Base-by-base conservation (phyloP, 1,140 invertebrate species). In the Drosophila hydei region DNA sequence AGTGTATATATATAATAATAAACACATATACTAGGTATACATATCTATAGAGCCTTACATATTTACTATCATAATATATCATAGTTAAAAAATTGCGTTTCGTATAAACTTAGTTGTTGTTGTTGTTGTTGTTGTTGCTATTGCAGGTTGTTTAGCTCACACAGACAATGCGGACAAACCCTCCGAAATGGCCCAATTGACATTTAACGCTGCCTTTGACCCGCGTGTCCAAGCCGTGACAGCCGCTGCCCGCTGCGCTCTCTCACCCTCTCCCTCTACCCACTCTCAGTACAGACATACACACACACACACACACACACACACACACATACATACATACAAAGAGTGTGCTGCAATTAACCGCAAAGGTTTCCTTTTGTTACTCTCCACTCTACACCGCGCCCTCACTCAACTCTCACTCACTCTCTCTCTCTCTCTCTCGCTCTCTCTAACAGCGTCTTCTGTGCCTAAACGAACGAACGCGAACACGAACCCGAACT, bases 311-410 rank as follows among this genome's bases (percentile, higher is more conserved):
- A 4, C 30, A 6, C 30, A 30, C 27, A 30, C 27, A 30, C 27
- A 4, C 4, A 30, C 27, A 30, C 27, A 30, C 27, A n/a, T n/a
- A n/a, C n/a, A n/a, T n/a, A n/a, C n/a, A n/a, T n/a, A n/a, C n/a
- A n/a, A n/a, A n/a, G n/a, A n/a, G n/a, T 30, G 27, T 30, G 74
- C 61, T 77, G 83, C 81, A 87, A 87, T 87, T 87, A 87, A 88
- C 81, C 81, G 78, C 81, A 87, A 87, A 87, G 83, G 81, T 81
- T 87, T 87, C 83, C 81, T 78, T 81, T 88, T 87, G 74, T 88
- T 78, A 77, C 75, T 88, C 70, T 25, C 60, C 14, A 23, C 11
- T 33, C 16, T 30, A 3, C 45, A 40, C 21, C 27, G 36, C 30
- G 16, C 33, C 36, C 19, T 0, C 47, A 9, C 47, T n/a, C 38